Base-by-base conservation (phyloP, 1,140 invertebrate genomes). In the Drosophila asahinai region DNA sequence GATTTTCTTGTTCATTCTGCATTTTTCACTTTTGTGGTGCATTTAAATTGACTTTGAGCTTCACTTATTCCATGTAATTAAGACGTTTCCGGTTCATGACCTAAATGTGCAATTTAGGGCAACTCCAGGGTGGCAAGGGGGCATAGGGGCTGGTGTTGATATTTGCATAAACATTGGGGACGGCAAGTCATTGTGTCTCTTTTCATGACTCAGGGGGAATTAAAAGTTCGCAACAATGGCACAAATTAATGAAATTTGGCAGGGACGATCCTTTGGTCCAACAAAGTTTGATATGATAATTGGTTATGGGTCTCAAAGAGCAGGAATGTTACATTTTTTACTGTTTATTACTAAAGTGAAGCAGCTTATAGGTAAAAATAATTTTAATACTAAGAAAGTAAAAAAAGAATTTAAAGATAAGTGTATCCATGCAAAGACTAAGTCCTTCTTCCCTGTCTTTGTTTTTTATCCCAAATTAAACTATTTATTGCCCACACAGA, bases 21-120 rank as follows among this genome's bases (percentile, higher is more conserved):
- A 58, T 49, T 61, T 64, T 73, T 72, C 52, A 57, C 67, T 73
- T 73, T 67, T 77, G 73, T 68, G 74, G 61, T 60, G 65, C 65
- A 81, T 86, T 77, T 80, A 86, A 86, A 86, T 86, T 76, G 83
- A 75, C 75, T 81, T 86, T 76, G 76, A 86, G 83, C 79, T 74
- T 81, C 75, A 76, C 79, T 82, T 86, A 79, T 82, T 80, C 71
- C 54, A 61, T 81, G 83, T 86, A 86, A 86, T 86, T 86, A 86
- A 86, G 79, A 86, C 83, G 74, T 86, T 86, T 86, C 83, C 83
- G 79, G 83, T 80, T 86, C 75, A 86, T 86, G 83, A 86, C 83
- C 83, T 63, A 86, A 83, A 83, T 83, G 80, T 61, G 72, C 68
- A 77, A 61, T 63, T 60, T 63, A 67, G 62, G 63, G 47, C 62